Conservation (phyloP, 2,113 vertebrate species). For the Romanogobio albipinnatus region DNA sequence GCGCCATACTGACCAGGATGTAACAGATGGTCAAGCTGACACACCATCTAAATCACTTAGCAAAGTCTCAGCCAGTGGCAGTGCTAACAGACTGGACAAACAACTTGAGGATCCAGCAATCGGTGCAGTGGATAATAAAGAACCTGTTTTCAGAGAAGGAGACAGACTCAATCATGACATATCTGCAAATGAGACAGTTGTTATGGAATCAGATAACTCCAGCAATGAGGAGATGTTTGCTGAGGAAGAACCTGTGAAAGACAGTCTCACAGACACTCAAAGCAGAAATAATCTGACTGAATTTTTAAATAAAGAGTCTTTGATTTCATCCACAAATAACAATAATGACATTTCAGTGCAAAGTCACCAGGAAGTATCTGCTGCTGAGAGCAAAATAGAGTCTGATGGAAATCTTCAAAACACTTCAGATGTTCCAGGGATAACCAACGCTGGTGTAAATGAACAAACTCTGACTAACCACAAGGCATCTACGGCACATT, state of each 20-base stretch:
- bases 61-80: neutral
- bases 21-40: constrained; percentile 37
- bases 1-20: constrained; percentile 7
- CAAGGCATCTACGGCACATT: neutral
- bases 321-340: constrained; percentile 1
- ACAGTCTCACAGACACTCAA: neutral
- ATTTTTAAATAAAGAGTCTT: constrained; percentile 5
- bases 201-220: neutral
- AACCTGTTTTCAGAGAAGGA: neutral
- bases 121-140: neutral
- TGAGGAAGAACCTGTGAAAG: neutral
- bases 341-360: constrained; percentile 17
- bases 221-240: constrained; percentile 10
- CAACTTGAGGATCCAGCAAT: constrained; percentile 11
- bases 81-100: neutral
- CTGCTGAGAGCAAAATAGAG: neutral
- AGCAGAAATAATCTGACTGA: constrained; percentile 14
- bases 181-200: neutral
- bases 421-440: neutral
- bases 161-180: neutral
- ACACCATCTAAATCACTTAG: constrained; percentile 23
- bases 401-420: constrained; percentile 29
- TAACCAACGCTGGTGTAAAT: neutral
- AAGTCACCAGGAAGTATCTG: neutral
- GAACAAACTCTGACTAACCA: neutral